Conservation (phyloP, 2,797 vertebrate species). For the Meriones psammophilus region DNA sequence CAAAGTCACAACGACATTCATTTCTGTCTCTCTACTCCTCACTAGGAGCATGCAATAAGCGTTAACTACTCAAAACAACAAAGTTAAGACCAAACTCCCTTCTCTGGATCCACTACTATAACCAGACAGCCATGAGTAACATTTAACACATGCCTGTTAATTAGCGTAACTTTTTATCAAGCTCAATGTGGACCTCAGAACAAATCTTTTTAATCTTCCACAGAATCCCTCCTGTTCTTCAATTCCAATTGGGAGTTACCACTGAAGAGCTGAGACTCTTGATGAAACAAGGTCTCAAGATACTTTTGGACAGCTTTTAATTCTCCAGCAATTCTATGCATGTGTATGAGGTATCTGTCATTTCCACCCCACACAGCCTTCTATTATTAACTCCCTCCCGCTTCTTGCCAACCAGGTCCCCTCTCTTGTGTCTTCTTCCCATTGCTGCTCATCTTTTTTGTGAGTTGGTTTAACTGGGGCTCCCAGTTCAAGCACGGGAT, state of each 20-base stretch:
- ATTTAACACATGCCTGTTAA: neutral
- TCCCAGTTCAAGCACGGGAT: neutral
- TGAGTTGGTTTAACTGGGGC: neutral
- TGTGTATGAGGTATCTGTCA: neutral
- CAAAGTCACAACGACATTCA: neutral
- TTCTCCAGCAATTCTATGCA: neutral
- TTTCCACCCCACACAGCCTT: too few species aligned
- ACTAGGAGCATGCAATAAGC: neutral
- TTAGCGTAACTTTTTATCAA: constrained; percentile 16
- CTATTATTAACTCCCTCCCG: neutral
- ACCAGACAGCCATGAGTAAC: neutral
- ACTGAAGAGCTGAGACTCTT: neutral
- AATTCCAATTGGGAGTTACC: neutral
- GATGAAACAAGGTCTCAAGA: constrained; percentile 38
- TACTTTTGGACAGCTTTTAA: neutral
- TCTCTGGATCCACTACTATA: neutral
- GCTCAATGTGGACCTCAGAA: neutral
- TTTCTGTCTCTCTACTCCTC: neutral
- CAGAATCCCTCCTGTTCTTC: neutral
- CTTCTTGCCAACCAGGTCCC: neutral
- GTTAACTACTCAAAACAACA: constrained; percentile 43
- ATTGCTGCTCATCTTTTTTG: neutral
- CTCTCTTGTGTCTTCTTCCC: neutral
- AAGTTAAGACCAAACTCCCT: constrained; percentile 23
- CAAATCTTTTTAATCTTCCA: constrained; percentile 2